Evolutionary conservation across 2,113 vertebrate genomes (phyloP).

Genomic region (Pao palembangensis): DNA sequence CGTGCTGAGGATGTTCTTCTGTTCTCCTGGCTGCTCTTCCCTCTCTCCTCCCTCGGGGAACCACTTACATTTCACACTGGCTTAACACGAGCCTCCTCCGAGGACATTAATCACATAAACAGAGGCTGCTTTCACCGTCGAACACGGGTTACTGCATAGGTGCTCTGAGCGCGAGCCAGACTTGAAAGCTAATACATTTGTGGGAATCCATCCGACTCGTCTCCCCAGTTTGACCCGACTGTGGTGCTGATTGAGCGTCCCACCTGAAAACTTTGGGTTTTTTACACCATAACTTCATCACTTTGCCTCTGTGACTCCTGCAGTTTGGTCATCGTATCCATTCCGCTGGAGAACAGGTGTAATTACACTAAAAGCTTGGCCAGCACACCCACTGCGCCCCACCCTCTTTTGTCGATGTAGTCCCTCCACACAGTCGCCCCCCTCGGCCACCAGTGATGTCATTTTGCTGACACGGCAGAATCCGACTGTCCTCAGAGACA

Average conservation of each 20-base stretch:
- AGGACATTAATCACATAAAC: slow-evolving; percentile 1
- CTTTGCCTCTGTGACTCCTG: slow-evolving; percentile 15
- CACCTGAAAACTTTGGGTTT: slow-evolving; percentile 40
- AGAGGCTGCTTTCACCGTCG: slow-evolving; percentile 7
- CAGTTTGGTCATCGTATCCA: slow-evolving; percentile 24
- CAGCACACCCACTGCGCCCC: slow-evolving; percentile 46
- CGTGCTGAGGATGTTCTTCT: too few species aligned
- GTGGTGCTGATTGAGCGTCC: background rate
- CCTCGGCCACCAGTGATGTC: slow-evolving; percentile 66
- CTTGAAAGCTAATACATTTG: too few species aligned
- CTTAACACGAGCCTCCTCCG: background rate
- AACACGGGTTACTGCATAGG: background rate
- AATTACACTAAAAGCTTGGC: slow-evolving; percentile 70
- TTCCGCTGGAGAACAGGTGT: slow-evolving; percentile 29
- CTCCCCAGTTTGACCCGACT: background rate
- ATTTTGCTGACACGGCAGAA: slow-evolving; percentile 73
- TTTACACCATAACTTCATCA: slow-evolving; percentile 34
- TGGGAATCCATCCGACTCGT: background rate
- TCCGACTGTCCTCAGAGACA: slow-evolving; percentile 30
- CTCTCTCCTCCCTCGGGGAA: background rate
- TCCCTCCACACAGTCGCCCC: slow-evolving; percentile 26
- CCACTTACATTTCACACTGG: background rate
- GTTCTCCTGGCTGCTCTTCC: too few species aligned
- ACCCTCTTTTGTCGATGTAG: slow-evolving; percentile 24
- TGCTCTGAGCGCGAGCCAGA: too few species aligned